These are phyloP conservation scores for Trimorus sp. DNA, from an alignment of 2,888 invertebrate species.

Conservation along the genomic window DNA sequence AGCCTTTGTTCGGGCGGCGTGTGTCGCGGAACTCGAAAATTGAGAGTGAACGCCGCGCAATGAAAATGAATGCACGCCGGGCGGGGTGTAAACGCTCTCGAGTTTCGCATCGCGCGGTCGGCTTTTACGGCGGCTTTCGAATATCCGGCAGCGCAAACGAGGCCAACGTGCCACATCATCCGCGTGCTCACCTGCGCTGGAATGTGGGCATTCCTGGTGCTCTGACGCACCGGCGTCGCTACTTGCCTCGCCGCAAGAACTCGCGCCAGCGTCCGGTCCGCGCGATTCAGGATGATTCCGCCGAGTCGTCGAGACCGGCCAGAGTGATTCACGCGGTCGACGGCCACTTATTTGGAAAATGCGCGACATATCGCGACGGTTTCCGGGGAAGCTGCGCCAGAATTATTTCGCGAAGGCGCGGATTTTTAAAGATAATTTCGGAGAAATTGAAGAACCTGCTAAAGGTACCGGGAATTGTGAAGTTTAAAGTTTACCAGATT, in stretches of 20 bases:
- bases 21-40: constrained; percentile 9
- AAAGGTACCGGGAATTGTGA: too few species aligned
- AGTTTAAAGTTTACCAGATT: too few species aligned
- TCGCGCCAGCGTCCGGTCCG: constrained; percentile 50
- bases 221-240: constrained; percentile 61
- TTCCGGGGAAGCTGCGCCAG: too few species aligned
- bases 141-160: constrained; percentile 54
- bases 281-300: constrained; percentile 46
- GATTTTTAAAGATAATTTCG: too few species aligned
- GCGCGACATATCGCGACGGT: neutral
- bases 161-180: constrained; percentile 64
- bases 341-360: constrained; percentile 44
- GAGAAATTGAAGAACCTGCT: too few species aligned
- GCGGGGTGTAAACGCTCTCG: constrained; percentile 23
- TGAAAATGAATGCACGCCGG: constrained; percentile 19
- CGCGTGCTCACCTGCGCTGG: constrained; percentile 59
- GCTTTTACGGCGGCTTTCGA: constrained; percentile 38
- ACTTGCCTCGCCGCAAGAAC: constrained; percentile 59
- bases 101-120: constrained; percentile 27
- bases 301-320: constrained; percentile 38
- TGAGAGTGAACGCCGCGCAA: constrained; percentile 12
- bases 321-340: constrained; percentile 51
- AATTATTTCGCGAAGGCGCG: too few species aligned
- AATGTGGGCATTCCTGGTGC: constrained; percentile 61
- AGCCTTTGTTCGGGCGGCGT: neutral